Conservation (phyloP, 1,140 invertebrate species). For the Harlomillsia oculata region DNA sequence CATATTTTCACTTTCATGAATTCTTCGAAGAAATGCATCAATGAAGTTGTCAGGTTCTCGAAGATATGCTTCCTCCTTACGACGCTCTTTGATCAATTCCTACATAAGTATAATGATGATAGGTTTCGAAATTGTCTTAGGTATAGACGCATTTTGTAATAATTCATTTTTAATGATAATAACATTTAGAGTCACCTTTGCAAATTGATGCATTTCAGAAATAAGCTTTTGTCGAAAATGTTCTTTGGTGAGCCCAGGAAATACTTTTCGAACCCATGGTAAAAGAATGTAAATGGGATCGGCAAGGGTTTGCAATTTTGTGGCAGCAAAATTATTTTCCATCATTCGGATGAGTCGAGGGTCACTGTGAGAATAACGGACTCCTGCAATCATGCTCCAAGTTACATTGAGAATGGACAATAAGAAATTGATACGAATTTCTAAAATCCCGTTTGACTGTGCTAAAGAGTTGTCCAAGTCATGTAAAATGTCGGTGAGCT, state of each 20-base stretch:
- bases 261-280: conserved; percentile 7
- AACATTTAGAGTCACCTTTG: not conserved
- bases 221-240: conserved; percentile 2
- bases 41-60: conserved; percentile 65
- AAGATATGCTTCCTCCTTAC: conserved; percentile 49
- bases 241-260: not conserved
- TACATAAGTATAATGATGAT: not conserved
- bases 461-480: not conserved
- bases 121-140: not conserved
- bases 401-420: conserved; percentile 62
- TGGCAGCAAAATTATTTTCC: conserved; percentile 17
- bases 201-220: conserved; percentile 1
- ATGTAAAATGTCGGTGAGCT: conserved; percentile 20
- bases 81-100: conserved; percentile 41
- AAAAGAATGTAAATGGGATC: conserved; percentile 9
- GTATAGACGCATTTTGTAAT: not conserved
- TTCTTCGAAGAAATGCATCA: conserved; percentile 59
- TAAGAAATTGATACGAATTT: conserved; percentile 31
- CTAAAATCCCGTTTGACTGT: conserved; percentile 25
- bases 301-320: conserved; percentile 10
- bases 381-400: conserved; percentile 76
- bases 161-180: not conserved
- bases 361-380: conserved; percentile 45
- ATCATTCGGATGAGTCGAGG: conserved; percentile 24
- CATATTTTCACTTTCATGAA: not conserved